These are phyloP conservation scores for Ceramica pisi DNA, from an alignment of 2,888 invertebrate genomes.

Conservation along the genomic window DNA sequence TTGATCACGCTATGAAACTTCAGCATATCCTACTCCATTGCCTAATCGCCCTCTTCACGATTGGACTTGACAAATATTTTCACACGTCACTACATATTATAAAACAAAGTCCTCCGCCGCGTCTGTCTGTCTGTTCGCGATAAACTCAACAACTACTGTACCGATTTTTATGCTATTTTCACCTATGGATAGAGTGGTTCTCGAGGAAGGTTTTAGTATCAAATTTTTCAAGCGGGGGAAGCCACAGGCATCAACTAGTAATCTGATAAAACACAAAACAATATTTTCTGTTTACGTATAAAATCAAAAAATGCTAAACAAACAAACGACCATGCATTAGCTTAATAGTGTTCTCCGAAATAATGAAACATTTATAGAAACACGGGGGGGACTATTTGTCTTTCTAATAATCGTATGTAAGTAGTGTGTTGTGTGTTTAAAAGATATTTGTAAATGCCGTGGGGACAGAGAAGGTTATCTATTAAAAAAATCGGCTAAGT, in stretches of 20 bases:
- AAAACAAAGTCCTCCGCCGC: too few species aligned
- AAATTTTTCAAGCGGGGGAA: too few species aligned
- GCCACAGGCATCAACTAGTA: too few species aligned
- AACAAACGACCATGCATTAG: slow-evolving; percentile 29
- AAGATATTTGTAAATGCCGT: background rate
- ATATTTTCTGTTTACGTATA: background rate
- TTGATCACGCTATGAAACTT: background rate
- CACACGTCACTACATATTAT: too few species aligned
- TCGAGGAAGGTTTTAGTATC: too few species aligned
- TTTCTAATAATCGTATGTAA: slow-evolving; percentile 12
- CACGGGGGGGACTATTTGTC: background rate
- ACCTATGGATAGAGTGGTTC: too few species aligned
- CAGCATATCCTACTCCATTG: background rate
- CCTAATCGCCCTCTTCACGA: background rate
- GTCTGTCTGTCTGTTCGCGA: too few species aligned
- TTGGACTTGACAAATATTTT: background rate
- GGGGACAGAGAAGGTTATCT: background rate
- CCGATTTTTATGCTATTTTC: too few species aligned
- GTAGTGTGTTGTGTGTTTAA: background rate
- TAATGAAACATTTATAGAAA: slow-evolving; percentile 25
- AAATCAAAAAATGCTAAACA: slow-evolving; percentile 1
- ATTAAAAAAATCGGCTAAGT: too few species aligned
- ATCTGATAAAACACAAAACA: background rate
- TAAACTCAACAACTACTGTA: too few species aligned
- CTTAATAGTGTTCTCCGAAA: slow-evolving; percentile 37